Base-by-base conservation (phyloP, 2,888 invertebrate species). In the Noctuana brunneofusca region DNA sequence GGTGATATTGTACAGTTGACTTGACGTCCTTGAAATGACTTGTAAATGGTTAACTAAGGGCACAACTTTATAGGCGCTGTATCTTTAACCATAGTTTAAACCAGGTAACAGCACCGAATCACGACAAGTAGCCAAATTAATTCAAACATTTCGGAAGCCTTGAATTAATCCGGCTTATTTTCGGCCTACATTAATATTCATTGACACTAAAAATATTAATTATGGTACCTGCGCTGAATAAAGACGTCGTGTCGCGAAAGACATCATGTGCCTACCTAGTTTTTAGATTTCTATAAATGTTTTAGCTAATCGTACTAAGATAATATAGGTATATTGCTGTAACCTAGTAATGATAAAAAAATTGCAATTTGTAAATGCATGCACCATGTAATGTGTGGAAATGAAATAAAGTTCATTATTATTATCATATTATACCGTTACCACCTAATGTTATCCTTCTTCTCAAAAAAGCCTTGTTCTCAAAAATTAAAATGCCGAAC, bases 1-100 rank as follows among this genome's bases (percentile, higher is more conserved):
- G 52, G 52, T 22, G 43, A 11, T 22, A 59, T 59, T 43, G 52
- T 59, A 41, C 9, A 35, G n/a, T 27, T 43, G 18, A 20, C 41
- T 30, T 52, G 24, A 59, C 59, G 59, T 59, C 53, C 30, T 65
- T 66, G 59, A 63, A 66, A 64, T 30, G 52, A 46, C 57, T 46
- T 30, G 43, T 53, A 43, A 53, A 59, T 46, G 43, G 52, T 24
- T n/a, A 20, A n/a, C n/a, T n/a, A n/a, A 52, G 41, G 50, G 20
- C 32, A 32, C 43, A 43, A 46, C 30, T 59, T 59, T 59, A 53
- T 53, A 53, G 52, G 43, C 52, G 30, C 14, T 20, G 52, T 50
- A 14, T 30, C 20, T 27, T 16, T 41, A 22, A 27, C 24, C 41
- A 52, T 50, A 49, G 58, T 58, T 32, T 24, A 24, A 52, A 43